phyloP scores from a whole-genome alignment of 2,797 vertebrate genomes.

The Lithobates pipiens region DNA sequence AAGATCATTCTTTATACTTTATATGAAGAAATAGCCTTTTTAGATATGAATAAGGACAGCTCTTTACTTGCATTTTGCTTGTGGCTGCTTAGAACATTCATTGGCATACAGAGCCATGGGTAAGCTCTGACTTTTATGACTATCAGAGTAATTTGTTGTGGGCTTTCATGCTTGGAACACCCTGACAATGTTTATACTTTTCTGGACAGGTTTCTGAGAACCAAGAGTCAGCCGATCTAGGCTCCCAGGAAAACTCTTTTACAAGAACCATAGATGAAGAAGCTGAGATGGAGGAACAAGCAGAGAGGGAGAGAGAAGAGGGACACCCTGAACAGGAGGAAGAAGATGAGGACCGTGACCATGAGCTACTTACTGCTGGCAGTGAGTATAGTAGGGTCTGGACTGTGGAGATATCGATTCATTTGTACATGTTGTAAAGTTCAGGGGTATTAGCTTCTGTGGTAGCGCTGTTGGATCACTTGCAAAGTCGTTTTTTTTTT shows the following conservation, averaged over 20 bases:
- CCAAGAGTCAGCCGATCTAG: slow-evolving; percentile 89
- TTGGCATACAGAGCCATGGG: neutral
- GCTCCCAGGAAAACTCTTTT: slow-evolving; percentile 91
- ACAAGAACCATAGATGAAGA: slow-evolving; percentile 97
- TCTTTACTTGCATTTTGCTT: neutral
- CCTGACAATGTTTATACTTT: neutral
- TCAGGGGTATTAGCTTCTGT: no score
- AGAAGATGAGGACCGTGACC: slow-evolving; percentile 92
- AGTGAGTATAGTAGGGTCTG: slow-evolving; percentile 79
- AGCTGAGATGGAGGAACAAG: slow-evolving; percentile 94
- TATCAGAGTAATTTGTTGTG: neutral
- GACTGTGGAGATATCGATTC: neutral
- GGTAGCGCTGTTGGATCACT: no score
- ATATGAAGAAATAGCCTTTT: neutral
- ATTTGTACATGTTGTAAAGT: no score
- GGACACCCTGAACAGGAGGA: slow-evolving; percentile 93
- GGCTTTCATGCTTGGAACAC: neutral
- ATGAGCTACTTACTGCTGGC: slow-evolving; percentile 97
- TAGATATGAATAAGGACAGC: neutral
- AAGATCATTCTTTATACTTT: neutral
- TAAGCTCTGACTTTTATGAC: neutral
- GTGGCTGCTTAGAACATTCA: neutral
- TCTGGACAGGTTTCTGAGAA: slow-evolving; percentile 88
- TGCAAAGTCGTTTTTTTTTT: no score
- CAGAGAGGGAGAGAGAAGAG: slow-evolving; percentile 91